Percentiles rank a stretch among this genome's conserved stretches.
phyloP scores from a whole-genome alignment of 2,888 invertebrate genomes.

The Pecten maximus region DNA sequence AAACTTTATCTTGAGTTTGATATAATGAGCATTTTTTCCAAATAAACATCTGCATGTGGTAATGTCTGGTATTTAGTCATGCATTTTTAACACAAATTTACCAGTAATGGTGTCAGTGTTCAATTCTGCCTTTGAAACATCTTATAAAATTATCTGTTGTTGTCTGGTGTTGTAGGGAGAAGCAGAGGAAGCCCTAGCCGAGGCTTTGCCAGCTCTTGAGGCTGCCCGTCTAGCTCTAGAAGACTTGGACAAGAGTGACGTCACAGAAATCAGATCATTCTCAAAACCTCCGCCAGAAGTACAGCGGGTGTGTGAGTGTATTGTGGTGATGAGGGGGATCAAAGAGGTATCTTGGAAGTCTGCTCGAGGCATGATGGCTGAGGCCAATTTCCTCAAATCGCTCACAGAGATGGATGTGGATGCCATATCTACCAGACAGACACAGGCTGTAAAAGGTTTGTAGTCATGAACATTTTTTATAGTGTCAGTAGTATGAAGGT shows the following conservation, averaged over 20 bases:
- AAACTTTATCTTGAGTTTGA: too few relatives aligned
- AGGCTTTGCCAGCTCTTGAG: constrained; percentile 93
- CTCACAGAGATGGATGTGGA: constrained; percentile 92
- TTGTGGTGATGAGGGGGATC: constrained; percentile 91
- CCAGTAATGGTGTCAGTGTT: too few relatives aligned
- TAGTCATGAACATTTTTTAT: constrained; percentile 20
- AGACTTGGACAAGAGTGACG: constrained; percentile 93
- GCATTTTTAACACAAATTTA: too few relatives aligned
- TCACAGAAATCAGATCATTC: constrained; percentile 95
- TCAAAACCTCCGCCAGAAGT: constrained; percentile 95
- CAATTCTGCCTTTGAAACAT: too few relatives aligned
- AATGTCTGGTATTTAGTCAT: too few relatives aligned
- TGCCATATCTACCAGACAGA: constrained; percentile 80
- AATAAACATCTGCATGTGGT: too few relatives aligned
- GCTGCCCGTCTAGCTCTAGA: constrained; percentile 90
- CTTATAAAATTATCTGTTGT: not conserved
- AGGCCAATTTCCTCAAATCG: constrained; percentile 90
- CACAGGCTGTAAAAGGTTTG: constrained; percentile 79
- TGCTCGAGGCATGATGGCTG: constrained; percentile 95
- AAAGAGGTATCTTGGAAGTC: constrained; percentile 95
- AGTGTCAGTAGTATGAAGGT: not conserved
- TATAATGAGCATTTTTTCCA: too few relatives aligned
- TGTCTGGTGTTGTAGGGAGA: constrained; percentile 84
- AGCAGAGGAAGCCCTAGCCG: constrained; percentile 90
- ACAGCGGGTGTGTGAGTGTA: constrained; percentile 94